Conservation (phyloP, 2,113 vertebrate species). For the Datnioides undecimradiatus region DNA sequence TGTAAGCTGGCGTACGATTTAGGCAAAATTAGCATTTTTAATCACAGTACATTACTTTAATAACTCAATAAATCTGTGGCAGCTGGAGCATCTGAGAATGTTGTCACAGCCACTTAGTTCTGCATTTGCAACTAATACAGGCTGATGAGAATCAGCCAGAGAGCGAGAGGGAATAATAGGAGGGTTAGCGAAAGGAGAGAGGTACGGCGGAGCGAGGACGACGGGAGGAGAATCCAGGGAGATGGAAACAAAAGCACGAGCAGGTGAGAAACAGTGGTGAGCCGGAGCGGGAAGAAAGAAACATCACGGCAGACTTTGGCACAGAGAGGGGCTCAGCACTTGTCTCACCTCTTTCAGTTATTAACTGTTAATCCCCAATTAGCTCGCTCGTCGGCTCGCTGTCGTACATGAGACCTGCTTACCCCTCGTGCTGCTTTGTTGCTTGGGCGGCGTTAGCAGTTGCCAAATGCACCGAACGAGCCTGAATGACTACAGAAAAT, state of each 20-base stretch:
- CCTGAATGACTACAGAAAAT: constrained; percentile 8
- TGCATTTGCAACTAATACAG: constrained; percentile 74
- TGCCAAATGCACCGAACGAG: constrained; percentile 56
- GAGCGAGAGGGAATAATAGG: constrained; percentile 32
- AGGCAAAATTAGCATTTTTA: constrained; percentile 85
- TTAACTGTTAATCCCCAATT: constrained; percentile 81
- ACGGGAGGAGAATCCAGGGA: constrained; percentile 43
- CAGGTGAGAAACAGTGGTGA: constrained; percentile 54
- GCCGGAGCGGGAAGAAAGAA: constrained; percentile 42
- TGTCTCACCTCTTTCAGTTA: constrained; percentile 63
- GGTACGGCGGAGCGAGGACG: constrained; percentile 26
- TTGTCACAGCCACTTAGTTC: constrained; percentile 80
- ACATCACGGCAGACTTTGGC: constrained; percentile 44
- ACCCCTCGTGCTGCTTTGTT: constrained; percentile 56
- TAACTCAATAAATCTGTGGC: constrained; percentile 83
- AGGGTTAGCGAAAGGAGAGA: neutral
- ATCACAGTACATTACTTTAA: constrained; percentile 86
- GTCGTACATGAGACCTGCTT: constrained; percentile 60
- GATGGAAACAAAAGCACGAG: constrained; percentile 57
- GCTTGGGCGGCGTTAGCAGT: constrained; percentile 31
- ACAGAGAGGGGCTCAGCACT: constrained; percentile 51
- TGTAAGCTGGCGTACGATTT: constrained; percentile 81
- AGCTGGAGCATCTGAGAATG: constrained; percentile 80
- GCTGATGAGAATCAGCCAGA: constrained; percentile 72
- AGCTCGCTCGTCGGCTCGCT: constrained; percentile 70